phyloP scores from a whole-genome alignment of 2,888 invertebrate species.

The Cryptocheilus praepositus region DNA sequence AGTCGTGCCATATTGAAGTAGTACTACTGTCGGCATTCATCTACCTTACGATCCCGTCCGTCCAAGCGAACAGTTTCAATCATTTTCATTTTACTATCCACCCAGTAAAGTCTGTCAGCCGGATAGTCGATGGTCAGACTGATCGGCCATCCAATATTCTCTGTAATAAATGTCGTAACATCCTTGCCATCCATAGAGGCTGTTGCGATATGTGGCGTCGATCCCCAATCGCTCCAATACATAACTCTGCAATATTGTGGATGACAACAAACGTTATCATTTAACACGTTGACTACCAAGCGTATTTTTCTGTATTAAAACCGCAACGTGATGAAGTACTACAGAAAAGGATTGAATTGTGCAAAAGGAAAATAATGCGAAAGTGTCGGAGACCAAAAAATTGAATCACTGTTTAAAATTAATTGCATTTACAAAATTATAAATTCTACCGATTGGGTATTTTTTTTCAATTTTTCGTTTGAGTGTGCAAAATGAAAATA shows the following conservation, averaged over 20 bases:
- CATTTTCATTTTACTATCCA: slow-evolving; percentile 84
- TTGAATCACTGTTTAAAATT: too few species aligned
- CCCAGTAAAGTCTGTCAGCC: slow-evolving; percentile 90
- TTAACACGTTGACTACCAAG: too few species aligned
- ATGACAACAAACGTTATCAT: neutral
- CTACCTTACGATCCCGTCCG: slow-evolving; percentile 81
- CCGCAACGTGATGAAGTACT: too few species aligned
- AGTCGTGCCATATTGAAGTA: too few species aligned
- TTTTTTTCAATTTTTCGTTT: too few species aligned
- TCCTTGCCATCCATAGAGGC: slow-evolving; percentile 91
- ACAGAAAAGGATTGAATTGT: too few species aligned
- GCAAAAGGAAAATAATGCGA: neutral
- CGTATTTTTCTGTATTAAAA: too few species aligned
- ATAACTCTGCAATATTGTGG: slow-evolving; percentile 74
- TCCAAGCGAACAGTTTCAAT: slow-evolving; percentile 82
- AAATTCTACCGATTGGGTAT: too few species aligned
- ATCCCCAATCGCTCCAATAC: slow-evolving; percentile 95
- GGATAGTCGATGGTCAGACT: slow-evolving; percentile 90
- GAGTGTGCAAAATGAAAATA: too few species aligned
- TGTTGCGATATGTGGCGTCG: slow-evolving; percentile 83
- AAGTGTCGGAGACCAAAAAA: too few species aligned
- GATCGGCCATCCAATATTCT: slow-evolving; percentile 86
- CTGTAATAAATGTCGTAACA: slow-evolving; percentile 79
- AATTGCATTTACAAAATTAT: too few species aligned
- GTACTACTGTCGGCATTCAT: neutral